Base-by-base conservation (phyloP, 1,140 invertebrate genomes). In the Brachionus rubens region DNA sequence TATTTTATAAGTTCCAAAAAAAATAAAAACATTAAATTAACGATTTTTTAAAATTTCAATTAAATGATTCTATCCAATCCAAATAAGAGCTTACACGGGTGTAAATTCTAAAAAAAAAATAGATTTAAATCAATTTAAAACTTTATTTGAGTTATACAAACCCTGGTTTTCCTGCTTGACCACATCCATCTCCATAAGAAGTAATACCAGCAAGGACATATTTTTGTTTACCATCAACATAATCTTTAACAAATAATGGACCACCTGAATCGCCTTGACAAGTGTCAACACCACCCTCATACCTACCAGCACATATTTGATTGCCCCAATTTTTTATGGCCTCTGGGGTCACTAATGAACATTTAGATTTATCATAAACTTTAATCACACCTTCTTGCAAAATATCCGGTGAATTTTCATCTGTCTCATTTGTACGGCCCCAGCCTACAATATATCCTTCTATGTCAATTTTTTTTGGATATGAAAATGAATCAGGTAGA, bases 241-340 rank as follows among this genome's bases (percentile, higher is more conserved):
- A 10, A 26, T 72, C 68, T 30, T 10, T 21, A 5, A 50, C 43
- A 54, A 28, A 72, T 0, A 72, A 12, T 2, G 68, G 68, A 26
- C 68, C 68, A 36, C 68, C 68, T 21, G 68, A 50, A 48, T 54
- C 68, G 33, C 68, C 68, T 50, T 72, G 68, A 19, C 68, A 72
- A 3, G 68, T 16, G 24, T 72, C 68, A 4, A 40, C 21, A 54
- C 68, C 68, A 24, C 68, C 68, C 36, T 36, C 43, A 28, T 36
- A 40, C n/a, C 21, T 41, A 10, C 68, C 68, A 5, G 68, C 68
- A 50, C 68, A 72, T 36, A 72, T 72, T 24, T 72, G 68, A 16
- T 30, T 72, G 24, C 19, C 28, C 68, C 68, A 72, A 41, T 72
- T 26, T 41, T 72, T 72, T 12, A n/a, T 24, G 3, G 19, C 30